These are phyloP conservation scores for Cossypha niveicapilla DNA, from an alignment of 2,797 vertebrate species.

Conservation along the genomic window DNA sequence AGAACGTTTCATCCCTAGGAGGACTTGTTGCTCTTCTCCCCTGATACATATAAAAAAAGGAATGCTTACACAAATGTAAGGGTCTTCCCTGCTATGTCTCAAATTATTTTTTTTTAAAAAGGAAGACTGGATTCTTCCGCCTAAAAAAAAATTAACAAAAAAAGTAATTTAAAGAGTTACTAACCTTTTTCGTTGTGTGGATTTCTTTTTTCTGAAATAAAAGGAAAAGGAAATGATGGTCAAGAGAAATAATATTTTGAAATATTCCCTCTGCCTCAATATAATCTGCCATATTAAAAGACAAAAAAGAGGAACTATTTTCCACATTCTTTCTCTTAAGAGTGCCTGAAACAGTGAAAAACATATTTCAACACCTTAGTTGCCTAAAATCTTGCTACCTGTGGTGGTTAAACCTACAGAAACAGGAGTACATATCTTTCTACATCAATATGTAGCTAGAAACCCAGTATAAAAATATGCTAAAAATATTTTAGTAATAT, in stretches of 20 bases:
- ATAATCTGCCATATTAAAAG: not conserved
- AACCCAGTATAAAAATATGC: not conserved
- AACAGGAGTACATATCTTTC: not conserved
- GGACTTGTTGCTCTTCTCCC: not conserved
- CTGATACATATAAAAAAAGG: not conserved
- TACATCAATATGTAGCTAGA: not conserved
- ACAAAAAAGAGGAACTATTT: not conserved
- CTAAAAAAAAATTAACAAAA: not conserved
- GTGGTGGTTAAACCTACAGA: not conserved
- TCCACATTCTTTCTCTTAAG: not conserved
- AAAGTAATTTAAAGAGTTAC: conserved; percentile 27
- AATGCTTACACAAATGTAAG: not conserved
- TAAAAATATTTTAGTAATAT: not conserved
- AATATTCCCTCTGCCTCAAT: not conserved
- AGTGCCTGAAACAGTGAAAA: not conserved
- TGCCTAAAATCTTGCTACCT: not conserved
- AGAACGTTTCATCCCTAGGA: not conserved
- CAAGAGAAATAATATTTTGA: conserved; percentile 8
- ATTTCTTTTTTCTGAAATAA: conserved; percentile 72
- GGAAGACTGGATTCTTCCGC: not conserved
- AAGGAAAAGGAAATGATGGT: conserved; percentile 54
- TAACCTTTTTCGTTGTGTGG: conserved; percentile 73
- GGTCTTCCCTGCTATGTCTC: not conserved
- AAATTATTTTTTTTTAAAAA: not conserved
- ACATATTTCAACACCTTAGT: not conserved